Percentiles rank a stretch among this genome's conserved stretches.
These are phyloP conservation scores for Gambusia affinis DNA, from an alignment of 2,113 vertebrate genomes.

Conservation along the genomic window DNA sequence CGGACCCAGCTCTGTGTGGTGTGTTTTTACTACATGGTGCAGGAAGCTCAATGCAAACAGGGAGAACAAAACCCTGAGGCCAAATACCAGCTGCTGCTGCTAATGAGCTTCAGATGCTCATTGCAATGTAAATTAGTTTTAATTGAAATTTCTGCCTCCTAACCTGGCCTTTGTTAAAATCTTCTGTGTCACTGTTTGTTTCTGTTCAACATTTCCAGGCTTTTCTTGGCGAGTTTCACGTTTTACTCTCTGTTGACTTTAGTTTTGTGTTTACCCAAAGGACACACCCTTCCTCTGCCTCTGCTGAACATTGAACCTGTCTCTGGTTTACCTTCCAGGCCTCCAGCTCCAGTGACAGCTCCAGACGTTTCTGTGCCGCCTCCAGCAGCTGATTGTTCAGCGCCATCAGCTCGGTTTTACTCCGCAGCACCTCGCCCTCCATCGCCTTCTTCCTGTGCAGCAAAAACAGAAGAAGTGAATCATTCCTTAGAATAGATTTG, in stretches of 20 bases:
- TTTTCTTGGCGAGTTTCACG: slow-evolving; percentile 1
- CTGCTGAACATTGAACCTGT: neutral
- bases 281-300: neutral
- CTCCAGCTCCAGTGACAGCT: slow-evolving; percentile 85
- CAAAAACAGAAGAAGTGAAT: slow-evolving; percentile 29
- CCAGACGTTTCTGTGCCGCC: slow-evolving; percentile 85
- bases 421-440: slow-evolving; percentile 83
- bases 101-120: neutral
- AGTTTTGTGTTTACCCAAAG: neutral
- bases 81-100: slow-evolving; percentile 28
- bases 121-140: slow-evolving; percentile 3
- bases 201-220: slow-evolving; percentile 26
- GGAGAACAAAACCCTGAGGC: slow-evolving; percentile 28
- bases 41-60: slow-evolving; percentile 12
- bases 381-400: slow-evolving; percentile 88
- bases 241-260: neutral
- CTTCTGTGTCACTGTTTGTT: neutral
- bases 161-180: slow-evolving; percentile 1
- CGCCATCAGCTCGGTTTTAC: slow-evolving; percentile 80
- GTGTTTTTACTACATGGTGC: slow-evolving; percentile 1
- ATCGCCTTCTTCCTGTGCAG: slow-evolving; percentile 83
- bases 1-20: neutral
- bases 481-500: slow-evolving; percentile 21
- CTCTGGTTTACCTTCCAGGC: slow-evolving; percentile 85
- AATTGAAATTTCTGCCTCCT: slow-evolving; percentile 17